phyloP scores from a whole-genome alignment of 2,113 vertebrate species.

The Coregonus clupeaformis region DNA sequence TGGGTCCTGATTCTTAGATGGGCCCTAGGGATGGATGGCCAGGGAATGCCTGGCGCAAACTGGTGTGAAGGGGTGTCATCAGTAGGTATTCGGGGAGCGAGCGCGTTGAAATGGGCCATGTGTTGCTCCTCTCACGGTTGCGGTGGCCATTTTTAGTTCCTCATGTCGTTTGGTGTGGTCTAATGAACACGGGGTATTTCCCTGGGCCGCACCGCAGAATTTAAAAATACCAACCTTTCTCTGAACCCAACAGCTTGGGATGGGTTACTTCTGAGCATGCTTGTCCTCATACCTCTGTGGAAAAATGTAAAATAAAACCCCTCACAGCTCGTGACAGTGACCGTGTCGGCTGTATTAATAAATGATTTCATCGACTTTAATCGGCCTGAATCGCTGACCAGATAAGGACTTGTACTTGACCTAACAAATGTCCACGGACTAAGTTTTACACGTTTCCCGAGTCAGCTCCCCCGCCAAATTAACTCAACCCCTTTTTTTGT shows the following conservation, averaged over 20 bases:
- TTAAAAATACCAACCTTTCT: slow-evolving; percentile 51
- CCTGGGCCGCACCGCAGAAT: slow-evolving; percentile 40
- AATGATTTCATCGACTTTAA: background rate
- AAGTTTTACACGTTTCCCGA: background rate
- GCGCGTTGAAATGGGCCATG: slow-evolving; percentile 36
- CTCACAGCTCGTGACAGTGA: slow-evolving; percentile 6
- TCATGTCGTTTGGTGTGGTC: slow-evolving; percentile 51
- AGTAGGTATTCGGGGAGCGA: slow-evolving; percentile 33
- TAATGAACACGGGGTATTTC: slow-evolving; percentile 52
- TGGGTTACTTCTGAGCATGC: slow-evolving; percentile 50
- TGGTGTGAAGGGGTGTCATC: slow-evolving; percentile 50
- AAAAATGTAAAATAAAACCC: slow-evolving; percentile 17
- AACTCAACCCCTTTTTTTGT: slow-evolving; percentile 28
- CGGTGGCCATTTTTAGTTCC: slow-evolving; percentile 50
- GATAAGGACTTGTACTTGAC: slow-evolving; percentile 22
- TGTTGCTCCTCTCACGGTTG: slow-evolving; percentile 45
- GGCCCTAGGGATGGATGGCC: background rate
- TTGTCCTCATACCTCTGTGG: slow-evolving; percentile 14
- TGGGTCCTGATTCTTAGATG: background rate
- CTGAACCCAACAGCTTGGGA: slow-evolving; percentile 36
- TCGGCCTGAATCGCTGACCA: slow-evolving; percentile 29
- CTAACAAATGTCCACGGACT: slow-evolving; percentile 32
- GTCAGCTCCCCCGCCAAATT: slow-evolving; percentile 34
- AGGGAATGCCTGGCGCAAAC: slow-evolving; percentile 46
- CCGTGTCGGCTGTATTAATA: slow-evolving; percentile 29